phyloP scores from a whole-genome alignment of 1,140 invertebrate species.

The Drosophila pruinosa region DNA sequence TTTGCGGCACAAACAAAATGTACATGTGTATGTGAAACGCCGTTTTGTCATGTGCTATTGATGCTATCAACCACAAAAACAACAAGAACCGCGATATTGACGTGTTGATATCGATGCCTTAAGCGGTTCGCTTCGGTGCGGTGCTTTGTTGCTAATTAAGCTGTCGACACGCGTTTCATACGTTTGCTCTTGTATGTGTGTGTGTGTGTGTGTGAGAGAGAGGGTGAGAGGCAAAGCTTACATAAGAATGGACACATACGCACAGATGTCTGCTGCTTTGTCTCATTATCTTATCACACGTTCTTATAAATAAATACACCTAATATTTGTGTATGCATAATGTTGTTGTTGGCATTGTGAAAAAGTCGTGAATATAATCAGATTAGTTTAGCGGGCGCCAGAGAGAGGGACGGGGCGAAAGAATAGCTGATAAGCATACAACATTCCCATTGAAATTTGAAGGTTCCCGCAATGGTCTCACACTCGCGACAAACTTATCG shows the following conservation, averaged over 20 bases:
- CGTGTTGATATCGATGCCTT: neutral
- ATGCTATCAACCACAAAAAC: slow-evolving; percentile 13
- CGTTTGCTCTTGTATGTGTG: neutral
- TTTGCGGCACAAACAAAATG: neutral
- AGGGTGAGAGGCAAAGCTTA: neutral
- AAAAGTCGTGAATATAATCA: slow-evolving; percentile 38
- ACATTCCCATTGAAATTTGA: slow-evolving; percentile 24
- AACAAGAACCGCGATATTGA: neutral
- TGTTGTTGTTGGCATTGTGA: slow-evolving; percentile 4
- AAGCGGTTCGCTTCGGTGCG: too few relatives aligned
- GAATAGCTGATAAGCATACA: slow-evolving; percentile 29
- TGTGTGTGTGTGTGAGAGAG: neutral
- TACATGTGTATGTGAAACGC: neutral
- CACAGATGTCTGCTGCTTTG: neutral
- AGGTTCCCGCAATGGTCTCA: slow-evolving; percentile 38
- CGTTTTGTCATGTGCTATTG: slow-evolving; percentile 22
- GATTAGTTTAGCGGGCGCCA: slow-evolving; percentile 43
- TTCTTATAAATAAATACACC: slow-evolving; percentile 22
- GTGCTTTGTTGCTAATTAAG: slow-evolving; percentile 39
- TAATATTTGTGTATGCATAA: slow-evolving; percentile 19
- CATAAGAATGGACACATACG: slow-evolving; percentile 15
- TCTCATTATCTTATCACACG: slow-evolving; percentile 30
- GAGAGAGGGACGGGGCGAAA: neutral
- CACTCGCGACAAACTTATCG: slow-evolving; percentile 38
- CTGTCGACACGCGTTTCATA: slow-evolving; percentile 4